Evolutionary conservation across 2,888 invertebrate genomes (phyloP).

Genomic region (Psylliodes chrysocephalus): DNA sequence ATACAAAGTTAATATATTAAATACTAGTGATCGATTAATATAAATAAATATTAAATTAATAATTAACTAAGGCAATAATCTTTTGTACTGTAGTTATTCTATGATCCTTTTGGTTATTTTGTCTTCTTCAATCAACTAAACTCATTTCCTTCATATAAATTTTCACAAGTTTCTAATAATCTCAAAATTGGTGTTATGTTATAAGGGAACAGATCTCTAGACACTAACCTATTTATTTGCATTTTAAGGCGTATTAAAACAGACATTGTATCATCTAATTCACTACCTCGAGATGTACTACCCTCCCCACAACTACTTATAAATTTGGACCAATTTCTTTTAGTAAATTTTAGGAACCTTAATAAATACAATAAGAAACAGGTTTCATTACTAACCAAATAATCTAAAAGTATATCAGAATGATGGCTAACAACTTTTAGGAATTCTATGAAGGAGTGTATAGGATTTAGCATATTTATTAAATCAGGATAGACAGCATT

Average conservation of each 20-base stretch:
- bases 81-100: slow-evolving; percentile 28
- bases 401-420: slow-evolving; percentile 82
- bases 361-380: slow-evolving; percentile 87
- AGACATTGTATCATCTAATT: slow-evolving; percentile 84
- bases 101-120: neutral
- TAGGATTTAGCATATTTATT: slow-evolving; percentile 84
- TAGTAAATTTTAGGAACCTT: slow-evolving; percentile 84
- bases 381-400: slow-evolving; percentile 90
- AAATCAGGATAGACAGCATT: slow-evolving; percentile 84
- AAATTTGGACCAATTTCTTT: slow-evolving; percentile 86
- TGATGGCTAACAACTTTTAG: slow-evolving; percentile 85
- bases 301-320: slow-evolving; percentile 77
- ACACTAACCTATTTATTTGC: slow-evolving; percentile 84
- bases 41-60: slow-evolving; percentile 14
- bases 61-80: slow-evolving; percentile 28
- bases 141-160: slow-evolving; percentile 85
- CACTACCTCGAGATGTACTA: slow-evolving; percentile 63
- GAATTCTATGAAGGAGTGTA: slow-evolving; percentile 88
- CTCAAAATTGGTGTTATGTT: slow-evolving; percentile 89
- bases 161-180: slow-evolving; percentile 84
- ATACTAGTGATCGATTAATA: neutral
- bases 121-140: slow-evolving; percentile 70
- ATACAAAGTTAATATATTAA: neutral
- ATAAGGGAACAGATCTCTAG: slow-evolving; percentile 86
- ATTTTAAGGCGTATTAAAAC: slow-evolving; percentile 81